These are phyloP conservation scores for Neoitamus cyanurus DNA, from an alignment of 2,888 invertebrate genomes.

Conservation along the genomic window DNA sequence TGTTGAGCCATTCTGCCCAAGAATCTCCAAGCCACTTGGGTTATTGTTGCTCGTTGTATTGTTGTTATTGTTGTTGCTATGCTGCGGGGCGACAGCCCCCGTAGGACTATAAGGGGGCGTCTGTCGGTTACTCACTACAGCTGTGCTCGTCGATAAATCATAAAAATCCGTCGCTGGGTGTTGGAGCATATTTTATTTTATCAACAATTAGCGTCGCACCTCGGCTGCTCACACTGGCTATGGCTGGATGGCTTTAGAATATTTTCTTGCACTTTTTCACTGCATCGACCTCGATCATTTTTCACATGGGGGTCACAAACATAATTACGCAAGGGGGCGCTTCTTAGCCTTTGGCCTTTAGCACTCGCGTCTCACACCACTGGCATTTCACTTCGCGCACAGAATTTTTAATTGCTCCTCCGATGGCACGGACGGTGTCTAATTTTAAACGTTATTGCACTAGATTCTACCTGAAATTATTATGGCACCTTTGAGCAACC, in stretches of 20 bases:
- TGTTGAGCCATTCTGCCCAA: slow-evolving; percentile 62
- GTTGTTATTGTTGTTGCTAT: slow-evolving; percentile 57
- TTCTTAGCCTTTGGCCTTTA: not conserved
- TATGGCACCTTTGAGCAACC: slow-evolving; percentile 13
- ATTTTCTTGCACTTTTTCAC: slow-evolving; percentile 22
- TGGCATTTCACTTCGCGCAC: not conserved
- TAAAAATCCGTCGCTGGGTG: slow-evolving; percentile 67
- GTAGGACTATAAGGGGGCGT: slow-evolving; percentile 66
- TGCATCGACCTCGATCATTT: not conserved
- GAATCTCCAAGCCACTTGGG: slow-evolving; percentile 59
- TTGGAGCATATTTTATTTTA: slow-evolving; percentile 62
- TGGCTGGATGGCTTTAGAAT: not conserved
- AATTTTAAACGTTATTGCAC: slow-evolving; percentile 39
- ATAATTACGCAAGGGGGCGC: not conserved
- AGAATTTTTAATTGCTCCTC: slow-evolving; percentile 8
- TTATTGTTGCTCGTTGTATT: slow-evolving; percentile 59
- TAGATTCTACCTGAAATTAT: slow-evolving; percentile 26
- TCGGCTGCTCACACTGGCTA: not conserved
- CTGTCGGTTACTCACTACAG: slow-evolving; percentile 64
- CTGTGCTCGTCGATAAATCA: slow-evolving; percentile 65
- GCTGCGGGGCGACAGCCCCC: slow-evolving; percentile 57
- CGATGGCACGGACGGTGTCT: slow-evolving; percentile 20
- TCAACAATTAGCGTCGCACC: not conserved
- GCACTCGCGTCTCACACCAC: not conserved
- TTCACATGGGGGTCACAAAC: not conserved